Percentiles rank a stretch among this genome's conserved stretches.
Evolutionary conservation across 2,113 vertebrate genomes (phyloP).

Genomic region (Petromus typicus): DNA sequence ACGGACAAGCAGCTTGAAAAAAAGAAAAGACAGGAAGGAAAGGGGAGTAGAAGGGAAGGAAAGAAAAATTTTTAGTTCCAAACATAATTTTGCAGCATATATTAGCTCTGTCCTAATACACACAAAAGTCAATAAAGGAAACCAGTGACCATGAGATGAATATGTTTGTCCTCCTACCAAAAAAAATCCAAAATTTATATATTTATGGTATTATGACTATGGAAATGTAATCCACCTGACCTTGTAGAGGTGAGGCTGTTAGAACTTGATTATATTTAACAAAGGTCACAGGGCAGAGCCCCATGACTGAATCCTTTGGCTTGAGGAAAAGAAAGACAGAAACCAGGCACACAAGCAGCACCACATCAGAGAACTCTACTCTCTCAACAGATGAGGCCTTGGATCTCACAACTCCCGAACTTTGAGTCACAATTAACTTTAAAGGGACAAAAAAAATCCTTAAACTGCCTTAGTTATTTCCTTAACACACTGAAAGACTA

Average conservation of each 20-base stretch:
- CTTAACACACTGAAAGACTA: background rate
- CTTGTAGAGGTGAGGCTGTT: background rate
- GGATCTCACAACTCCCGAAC: background rate
- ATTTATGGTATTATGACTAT: too few relatives aligned
- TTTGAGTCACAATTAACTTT: background rate
- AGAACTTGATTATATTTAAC: background rate
- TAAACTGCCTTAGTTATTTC: background rate
- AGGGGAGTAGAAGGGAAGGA: background rate
- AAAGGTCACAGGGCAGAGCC: background rate
- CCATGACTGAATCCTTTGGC: background rate
- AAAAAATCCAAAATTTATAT: background rate
- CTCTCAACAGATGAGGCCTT: background rate
- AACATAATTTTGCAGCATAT: background rate
- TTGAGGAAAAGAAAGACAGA: background rate
- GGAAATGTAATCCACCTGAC: background rate
- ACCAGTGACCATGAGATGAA: background rate
- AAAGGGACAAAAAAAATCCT: background rate
- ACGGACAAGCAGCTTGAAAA: background rate
- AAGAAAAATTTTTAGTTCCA: background rate
- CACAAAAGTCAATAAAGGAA: background rate
- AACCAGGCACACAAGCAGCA: background rate
- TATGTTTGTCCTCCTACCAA: background rate
- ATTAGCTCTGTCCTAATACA: background rate
- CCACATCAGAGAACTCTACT: background rate
- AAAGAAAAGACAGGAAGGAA: background rate